Evolutionary conservation across 2,113 vertebrate genomes (phyloP).

Genomic region (Rhizomys pruinosus): DNA sequence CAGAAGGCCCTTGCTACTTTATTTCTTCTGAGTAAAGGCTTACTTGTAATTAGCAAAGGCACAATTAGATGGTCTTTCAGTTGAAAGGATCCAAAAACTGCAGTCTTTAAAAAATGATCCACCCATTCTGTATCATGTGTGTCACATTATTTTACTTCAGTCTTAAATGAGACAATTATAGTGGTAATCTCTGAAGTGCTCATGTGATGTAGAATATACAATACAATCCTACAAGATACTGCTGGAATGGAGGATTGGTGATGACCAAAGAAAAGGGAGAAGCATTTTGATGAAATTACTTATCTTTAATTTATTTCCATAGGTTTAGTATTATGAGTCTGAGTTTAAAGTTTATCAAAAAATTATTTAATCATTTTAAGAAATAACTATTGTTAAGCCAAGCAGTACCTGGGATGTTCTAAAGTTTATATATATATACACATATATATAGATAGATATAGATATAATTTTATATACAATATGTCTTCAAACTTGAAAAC

Average conservation of each 20-base stretch:
- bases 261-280: neutral
- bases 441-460: too few species aligned
- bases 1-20: neutral
- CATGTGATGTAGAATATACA: neutral
- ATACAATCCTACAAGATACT: neutral
- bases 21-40: neutral
- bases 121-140: neutral
- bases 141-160: neutral
- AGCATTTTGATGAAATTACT: neutral
- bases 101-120: neutral
- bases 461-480: neutral
- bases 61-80: neutral
- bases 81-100: neutral
- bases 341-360: neutral
- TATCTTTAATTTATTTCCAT: constrained; percentile 33
- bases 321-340: neutral
- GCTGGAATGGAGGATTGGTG: neutral
- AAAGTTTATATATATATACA: too few species aligned
- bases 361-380: constrained; percentile 26
- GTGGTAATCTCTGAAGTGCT: neutral
- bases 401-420: neutral
- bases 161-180: neutral
- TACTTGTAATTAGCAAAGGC: neutral
- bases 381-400: constrained; percentile 19
- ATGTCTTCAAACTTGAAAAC: neutral